Percentiles rank a stretch among this genome's conserved stretches.
Conservation (phyloP, 1,140 invertebrate species). For the Diachasmimorpha longicaudata region DNA sequence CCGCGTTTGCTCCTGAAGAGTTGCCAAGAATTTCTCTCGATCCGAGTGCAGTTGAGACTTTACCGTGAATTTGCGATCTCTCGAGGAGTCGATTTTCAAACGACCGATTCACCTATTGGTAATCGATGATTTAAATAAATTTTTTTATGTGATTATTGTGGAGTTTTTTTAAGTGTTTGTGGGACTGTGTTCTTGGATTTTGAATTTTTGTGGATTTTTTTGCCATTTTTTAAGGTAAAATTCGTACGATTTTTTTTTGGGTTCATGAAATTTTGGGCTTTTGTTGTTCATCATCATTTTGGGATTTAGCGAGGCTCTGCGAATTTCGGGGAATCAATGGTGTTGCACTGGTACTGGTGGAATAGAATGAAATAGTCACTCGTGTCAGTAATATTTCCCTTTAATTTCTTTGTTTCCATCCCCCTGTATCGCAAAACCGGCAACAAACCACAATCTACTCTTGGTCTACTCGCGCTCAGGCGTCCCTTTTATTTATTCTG, state of each 20-base stretch:
- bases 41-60: background rate
- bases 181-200: background rate
- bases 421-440: background rate
- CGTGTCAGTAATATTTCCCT: slow-evolving; percentile 7
- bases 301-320: no score
- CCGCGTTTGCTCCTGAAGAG: background rate
- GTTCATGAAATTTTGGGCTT: background rate
- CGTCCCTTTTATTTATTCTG: slow-evolving; percentile 13
- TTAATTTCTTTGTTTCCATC: slow-evolving; percentile 2
- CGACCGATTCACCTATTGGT: background rate
- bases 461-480: background rate
- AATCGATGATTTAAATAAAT: background rate
- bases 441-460: background rate
- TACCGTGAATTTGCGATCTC: background rate
- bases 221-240: background rate
- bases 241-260: background rate
- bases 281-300: no score
- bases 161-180: background rate
- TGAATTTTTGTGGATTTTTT: background rate
- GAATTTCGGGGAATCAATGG: no score
- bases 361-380: background rate
- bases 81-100: background rate
- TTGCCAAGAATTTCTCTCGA: background rate
- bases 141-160: background rate
- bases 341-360: no score